Base-by-base conservation (phyloP, 37 sponge, comb jelly and placozoan genomes). In the Agelas oroides region DNA sequence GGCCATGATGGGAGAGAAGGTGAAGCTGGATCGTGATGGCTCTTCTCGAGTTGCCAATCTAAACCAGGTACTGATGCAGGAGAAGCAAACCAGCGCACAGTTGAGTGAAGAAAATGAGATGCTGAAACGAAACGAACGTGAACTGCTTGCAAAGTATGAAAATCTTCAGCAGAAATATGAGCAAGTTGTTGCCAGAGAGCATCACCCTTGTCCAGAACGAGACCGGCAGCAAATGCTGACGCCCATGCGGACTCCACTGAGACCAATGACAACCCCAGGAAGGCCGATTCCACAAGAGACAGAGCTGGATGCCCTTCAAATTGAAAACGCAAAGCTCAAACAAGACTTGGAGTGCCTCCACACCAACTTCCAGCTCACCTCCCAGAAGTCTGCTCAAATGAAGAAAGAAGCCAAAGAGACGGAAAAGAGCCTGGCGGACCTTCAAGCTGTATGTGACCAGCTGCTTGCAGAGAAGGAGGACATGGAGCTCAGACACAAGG, bases 261-360 rank as follows among this genome's bases (percentile, higher is more conserved):
- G 40, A 65, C 68, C 46, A 18, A 0, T 37, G 30, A 12, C 72
- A 27, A 73, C 85, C 19, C 85, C 85, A 6, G 62, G 23, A 30
- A 70, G 34, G 20, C 56, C 80, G 37, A 21, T 89, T 16, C 90
- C 90, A 13, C 85, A 46, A 64, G 63, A 73, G 63, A 73, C 90
- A 6, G 20, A 68, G 20, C 16, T 72, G 19, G 90, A 79, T 21
- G 20, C 65, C 14, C 59, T 89, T 8, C 71, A 61, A 21, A 38
- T 38, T 1, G 90, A 89, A 59, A 83, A 79, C 32, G 32, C 25
- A 25, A 84, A 84, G 72, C 73, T 84, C 11, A 83, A 84, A 39
- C 84, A 84, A 34, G 79, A 89, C 55, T 72, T 84, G 20, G 39
- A 77, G n/a, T 89, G 90, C 60, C 39, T 89, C 12, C 83, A 84